A percentile compares a stretch with the other conserved stretches of the same genome.
phyloP scores from a whole-genome alignment of 2,797 vertebrate species.

The Tenualosa ilisha region DNA sequence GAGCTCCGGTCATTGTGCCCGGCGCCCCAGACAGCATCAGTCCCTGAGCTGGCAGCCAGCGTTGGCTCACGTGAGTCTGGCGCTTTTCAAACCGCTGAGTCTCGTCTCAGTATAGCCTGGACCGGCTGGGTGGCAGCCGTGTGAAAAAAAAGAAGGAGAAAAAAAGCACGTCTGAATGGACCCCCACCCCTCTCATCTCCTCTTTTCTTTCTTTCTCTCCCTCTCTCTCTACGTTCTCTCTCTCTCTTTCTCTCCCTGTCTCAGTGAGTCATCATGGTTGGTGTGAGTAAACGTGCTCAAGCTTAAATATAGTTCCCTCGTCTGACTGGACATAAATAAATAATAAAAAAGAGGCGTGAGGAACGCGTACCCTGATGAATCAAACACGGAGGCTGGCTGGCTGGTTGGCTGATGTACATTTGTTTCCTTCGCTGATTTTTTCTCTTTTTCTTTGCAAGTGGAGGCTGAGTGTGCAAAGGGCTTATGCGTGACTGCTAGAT shows the following conservation, averaged over 20 bases:
- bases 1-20: not conserved
- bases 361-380: not conserved
- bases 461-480: constrained; percentile 1
- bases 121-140: not conserved
- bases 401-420: not conserved
- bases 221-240: not conserved
- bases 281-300: constrained; percentile 4
- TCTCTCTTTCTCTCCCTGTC: not conserved
- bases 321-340: constrained; percentile 4
- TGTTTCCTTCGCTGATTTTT: not conserved
- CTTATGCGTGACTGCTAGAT: not conserved
- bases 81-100: not conserved
- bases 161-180: not conserved
- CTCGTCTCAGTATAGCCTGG: not conserved
- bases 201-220: not conserved
- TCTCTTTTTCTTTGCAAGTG: not conserved
- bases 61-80: not conserved
- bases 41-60: not conserved
- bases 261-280: constrained; percentile 1
- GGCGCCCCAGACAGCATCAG: not conserved
- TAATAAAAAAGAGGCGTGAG: not conserved
- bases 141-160: not conserved
- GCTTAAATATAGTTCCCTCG: constrained; percentile 15
- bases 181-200: not conserved
- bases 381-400: not conserved